These are phyloP conservation scores for Thamnaconus septentrionalis DNA, from an alignment of 2,113 vertebrate genomes.

Conservation along the genomic window DNA sequence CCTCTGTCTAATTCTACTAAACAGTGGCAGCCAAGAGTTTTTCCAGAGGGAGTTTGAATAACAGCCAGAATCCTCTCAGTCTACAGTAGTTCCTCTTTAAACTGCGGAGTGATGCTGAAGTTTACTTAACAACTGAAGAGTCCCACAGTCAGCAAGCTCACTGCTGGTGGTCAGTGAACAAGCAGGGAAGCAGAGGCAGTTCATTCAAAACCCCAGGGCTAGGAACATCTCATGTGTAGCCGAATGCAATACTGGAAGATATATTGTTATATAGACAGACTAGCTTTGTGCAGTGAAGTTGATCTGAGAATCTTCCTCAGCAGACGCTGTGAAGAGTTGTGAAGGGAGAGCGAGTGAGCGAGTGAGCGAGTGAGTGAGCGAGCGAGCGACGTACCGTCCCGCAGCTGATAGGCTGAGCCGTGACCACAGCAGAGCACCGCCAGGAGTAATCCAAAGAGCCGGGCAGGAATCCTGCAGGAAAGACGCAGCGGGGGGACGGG, in stretches of 20 bases:
- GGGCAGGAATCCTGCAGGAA: slow-evolving; percentile 58
- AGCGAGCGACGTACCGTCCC: slow-evolving; percentile 65
- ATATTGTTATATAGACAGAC: no score
- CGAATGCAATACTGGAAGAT: no score
- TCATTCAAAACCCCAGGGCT: no score
- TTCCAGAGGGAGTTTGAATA: neutral
- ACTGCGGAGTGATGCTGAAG: no score
- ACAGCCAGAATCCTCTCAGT: no score
- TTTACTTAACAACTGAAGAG: no score
- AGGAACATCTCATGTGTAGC: no score
- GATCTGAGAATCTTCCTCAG: no score
- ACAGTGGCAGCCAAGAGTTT: neutral
- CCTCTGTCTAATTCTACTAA: neutral
- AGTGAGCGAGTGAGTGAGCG: slow-evolving; percentile 4
- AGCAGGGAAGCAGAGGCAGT: no score
- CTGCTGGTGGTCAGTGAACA: no score
- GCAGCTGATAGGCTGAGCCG: slow-evolving; percentile 57
- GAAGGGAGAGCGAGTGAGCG: slow-evolving; percentile 25
- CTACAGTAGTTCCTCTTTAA: neutral
- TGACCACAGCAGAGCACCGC: slow-evolving; percentile 47
- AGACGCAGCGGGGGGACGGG: slow-evolving; percentile 27
- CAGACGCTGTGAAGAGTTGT: slow-evolving; percentile 11
- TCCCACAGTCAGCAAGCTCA: no score
- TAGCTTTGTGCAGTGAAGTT: no score
- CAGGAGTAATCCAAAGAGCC: slow-evolving; percentile 67